Base-by-base conservation (phyloP, 2,113 vertebrate species). In the Leptodactylus fuscus region DNA sequence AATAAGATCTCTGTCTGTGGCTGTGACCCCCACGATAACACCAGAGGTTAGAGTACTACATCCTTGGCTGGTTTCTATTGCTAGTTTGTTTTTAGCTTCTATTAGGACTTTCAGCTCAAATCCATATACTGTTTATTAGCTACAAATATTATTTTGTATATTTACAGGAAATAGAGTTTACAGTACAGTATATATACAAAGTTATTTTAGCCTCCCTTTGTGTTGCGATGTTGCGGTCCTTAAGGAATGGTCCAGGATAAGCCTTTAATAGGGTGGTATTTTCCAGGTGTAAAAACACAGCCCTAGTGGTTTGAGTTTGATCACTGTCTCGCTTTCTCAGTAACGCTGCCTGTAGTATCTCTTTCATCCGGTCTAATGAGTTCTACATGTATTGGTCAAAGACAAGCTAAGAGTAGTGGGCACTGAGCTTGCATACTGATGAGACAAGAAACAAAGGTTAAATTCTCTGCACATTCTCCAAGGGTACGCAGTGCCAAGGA, bases 401-500 rank as follows among this genome's bases (percentile, higher is more conserved):
- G 55, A 46, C 70, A 77, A 48, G 58, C 70, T 60, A 78, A 69
- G 74, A 65, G 41, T 32, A 85, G 44, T 53, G 41, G 44, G 44
- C 55, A 85, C 55, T 16, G 32, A 36, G 22, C 38, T 78, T 58
- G 74, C 75, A 85, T 85, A 78, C 83, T 78, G 83, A 85, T 85
- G 83, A 78, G 74, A 69, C 13, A 51, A 51, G 24, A 78, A 85
- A 85, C 74, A 85, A 85, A 75, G 74, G 74, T 29, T 85, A 77
- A 85, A 85, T 85, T 85, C 74, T 85, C 38, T 69, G 29, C 82
- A 78, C 82, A 78, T 78, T 85, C 75, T 78, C 44, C 49, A 51
- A 84, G 65, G 74, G 27, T 78, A 12, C 18, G 7, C 44, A 51
- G 32, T 58, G 75, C 55, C 80, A 81, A 69, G 27, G 34, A 22